phyloP scores from a whole-genome alignment of 2,113 vertebrate genomes.

The Glaucidium brasilianum region DNA sequence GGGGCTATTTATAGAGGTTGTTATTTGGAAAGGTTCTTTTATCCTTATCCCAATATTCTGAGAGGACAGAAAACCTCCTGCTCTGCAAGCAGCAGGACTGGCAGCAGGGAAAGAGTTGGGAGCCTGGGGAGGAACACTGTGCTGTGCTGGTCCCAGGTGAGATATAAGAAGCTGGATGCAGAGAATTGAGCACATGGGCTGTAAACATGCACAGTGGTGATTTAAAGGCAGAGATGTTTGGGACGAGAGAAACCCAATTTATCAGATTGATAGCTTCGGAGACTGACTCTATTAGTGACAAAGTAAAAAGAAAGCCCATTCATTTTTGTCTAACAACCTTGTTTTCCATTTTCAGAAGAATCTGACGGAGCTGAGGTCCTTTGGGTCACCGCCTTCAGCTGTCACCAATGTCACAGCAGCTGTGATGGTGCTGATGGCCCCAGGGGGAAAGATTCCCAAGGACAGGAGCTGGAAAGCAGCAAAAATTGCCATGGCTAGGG shows the following conservation, averaged over 20 bases:
- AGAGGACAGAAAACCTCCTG: not conserved
- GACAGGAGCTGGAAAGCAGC: slow-evolving; percentile 96
- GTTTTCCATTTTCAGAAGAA: slow-evolving; percentile 82
- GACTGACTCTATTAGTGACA: slow-evolving; percentile 3
- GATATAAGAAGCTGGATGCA: not conserved
- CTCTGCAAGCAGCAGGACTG: not conserved
- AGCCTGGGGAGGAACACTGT: not conserved
- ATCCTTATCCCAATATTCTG: not conserved
- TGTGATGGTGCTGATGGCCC: slow-evolving; percentile 89
- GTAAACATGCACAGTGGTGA: not conserved
- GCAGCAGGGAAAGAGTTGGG: not conserved
- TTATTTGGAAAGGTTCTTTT: not conserved
- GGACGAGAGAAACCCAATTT: not conserved
- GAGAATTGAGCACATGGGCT: not conserved
- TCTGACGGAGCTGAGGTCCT: slow-evolving; percentile 92
- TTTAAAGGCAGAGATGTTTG: not conserved
- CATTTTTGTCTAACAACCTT: slow-evolving; percentile 38
- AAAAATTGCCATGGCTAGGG: slow-evolving; percentile 86
- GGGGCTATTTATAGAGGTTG: not conserved
- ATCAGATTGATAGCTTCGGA: slow-evolving; percentile 13
- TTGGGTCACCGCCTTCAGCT: slow-evolving; percentile 84
- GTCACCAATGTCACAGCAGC: slow-evolving; percentile 92
- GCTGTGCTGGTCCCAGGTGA: not conserved
- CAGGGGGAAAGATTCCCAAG: slow-evolving; percentile 84
- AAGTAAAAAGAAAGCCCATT: slow-evolving; percentile 32